These are phyloP conservation scores for Eurois occulta DNA, from an alignment of 2,888 invertebrate species.

Conservation along the genomic window DNA sequence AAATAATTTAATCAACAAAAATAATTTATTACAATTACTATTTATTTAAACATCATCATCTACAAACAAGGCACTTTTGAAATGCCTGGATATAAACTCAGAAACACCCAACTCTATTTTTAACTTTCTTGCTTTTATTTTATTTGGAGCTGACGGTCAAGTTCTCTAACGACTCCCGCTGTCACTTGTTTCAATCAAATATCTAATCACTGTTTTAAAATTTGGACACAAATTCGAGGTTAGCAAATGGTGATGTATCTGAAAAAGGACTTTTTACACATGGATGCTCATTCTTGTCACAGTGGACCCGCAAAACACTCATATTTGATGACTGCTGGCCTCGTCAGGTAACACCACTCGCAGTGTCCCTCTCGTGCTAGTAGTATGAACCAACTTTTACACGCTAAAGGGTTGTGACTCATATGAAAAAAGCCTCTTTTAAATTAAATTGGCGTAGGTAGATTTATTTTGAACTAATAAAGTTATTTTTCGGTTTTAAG, in stretches of 20 bases:
- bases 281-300: neutral
- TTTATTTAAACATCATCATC: neutral
- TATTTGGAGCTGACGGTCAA: too few species aligned
- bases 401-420: neutral
- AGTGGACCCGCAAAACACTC: neutral
- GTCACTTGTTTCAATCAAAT: neutral
- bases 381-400: neutral
- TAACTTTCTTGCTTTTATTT: neutral
- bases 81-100: neutral
- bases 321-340: neutral
- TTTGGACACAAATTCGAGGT: neutral
- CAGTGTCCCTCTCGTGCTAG: neutral
- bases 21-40: constrained; percentile 1
- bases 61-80: neutral
- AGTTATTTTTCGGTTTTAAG: neutral
- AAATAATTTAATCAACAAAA: constrained; percentile 49
- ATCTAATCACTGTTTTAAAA: neutral
- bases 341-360: neutral
- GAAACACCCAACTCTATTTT: neutral
- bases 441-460: neutral
- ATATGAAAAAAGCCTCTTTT: neutral
- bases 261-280: neutral
- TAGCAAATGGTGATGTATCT: neutral
- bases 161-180: neutral
- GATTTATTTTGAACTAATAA: neutral